Percentiles rank a stretch among this genome's conserved stretches.
phyloP scores from a whole-genome alignment of 2,888 invertebrate genomes.

The Metallyticus violacea region DNA sequence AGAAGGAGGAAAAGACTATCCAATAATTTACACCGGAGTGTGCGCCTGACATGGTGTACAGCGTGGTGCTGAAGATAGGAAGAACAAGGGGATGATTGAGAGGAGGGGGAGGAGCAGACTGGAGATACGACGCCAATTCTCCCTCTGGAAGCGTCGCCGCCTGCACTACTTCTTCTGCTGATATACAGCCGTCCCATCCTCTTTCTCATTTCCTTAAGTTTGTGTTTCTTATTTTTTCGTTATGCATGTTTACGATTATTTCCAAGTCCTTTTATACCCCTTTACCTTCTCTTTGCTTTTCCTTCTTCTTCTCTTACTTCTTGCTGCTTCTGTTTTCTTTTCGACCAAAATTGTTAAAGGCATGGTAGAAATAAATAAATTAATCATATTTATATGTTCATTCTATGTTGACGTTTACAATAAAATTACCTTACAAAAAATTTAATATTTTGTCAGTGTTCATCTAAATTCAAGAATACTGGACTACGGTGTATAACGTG shows the following conservation, averaged over 20 bases:
- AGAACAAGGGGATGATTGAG: conserved; percentile 17
- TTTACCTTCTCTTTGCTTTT: background rate
- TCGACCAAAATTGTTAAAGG: no score
- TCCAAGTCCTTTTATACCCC: no score
- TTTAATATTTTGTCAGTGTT: no score
- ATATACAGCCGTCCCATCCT: background rate
- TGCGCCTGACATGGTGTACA: conserved; percentile 7
- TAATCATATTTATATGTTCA: no score
- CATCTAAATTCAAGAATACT: no score
- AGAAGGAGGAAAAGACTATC: conserved; percentile 9
- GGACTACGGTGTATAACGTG: no score
- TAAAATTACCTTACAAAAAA: no score
- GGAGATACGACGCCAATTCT: background rate
- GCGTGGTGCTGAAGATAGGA: conserved; percentile 7
- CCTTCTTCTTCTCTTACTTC: no score
- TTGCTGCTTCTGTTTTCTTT: no score
- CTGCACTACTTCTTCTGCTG: background rate
- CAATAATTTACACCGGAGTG: conserved; percentile 4
- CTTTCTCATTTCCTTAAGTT: background rate
- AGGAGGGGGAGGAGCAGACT: background rate
- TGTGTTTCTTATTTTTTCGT: background rate
- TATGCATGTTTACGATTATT: background rate
- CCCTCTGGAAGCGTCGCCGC: background rate
- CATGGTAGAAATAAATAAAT: no score
- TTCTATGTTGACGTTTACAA: no score